Conservation (phyloP, 2,113 vertebrate species). For the Periophthalmodon schlosseri region DNA sequence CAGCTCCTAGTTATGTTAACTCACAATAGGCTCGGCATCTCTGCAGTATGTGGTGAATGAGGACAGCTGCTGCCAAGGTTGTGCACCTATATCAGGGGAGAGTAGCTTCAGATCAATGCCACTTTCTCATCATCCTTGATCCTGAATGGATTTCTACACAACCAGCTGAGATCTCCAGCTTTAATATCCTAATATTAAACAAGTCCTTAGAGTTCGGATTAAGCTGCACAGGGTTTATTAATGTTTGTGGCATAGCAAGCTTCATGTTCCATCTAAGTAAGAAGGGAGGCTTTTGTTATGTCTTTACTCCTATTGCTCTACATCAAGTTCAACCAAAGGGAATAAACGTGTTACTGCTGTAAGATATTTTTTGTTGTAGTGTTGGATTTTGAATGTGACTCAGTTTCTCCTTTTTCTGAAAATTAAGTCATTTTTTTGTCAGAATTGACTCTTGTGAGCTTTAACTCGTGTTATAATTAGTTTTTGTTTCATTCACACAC, state of each 20-base stretch:
- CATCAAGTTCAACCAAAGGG: no score
- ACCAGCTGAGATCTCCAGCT: not conserved
- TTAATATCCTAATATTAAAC: not conserved
- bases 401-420: no score
- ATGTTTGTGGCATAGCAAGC: not conserved
- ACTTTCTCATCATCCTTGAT: constrained; percentile 3
- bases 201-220: not conserved
- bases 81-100: not conserved
- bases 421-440: no score
- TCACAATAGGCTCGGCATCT: not conserved
- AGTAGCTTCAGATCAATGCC: not conserved
- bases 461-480: no score
- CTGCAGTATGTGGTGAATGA: not conserved
- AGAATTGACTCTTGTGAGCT: no score
- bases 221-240: not conserved
- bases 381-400: no score
- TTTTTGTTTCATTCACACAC: no score
- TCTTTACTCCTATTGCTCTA: no score
- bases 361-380: no score
- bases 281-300: no score
- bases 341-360: no score
- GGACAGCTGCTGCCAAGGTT: constrained; percentile 4
- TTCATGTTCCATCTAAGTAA: no score
- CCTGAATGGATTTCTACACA: not conserved
- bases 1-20: not conserved